These are phyloP conservation scores for Drosophila nikananu DNA, from an alignment of 1,140 invertebrate species.

Conservation along the genomic window DNA sequence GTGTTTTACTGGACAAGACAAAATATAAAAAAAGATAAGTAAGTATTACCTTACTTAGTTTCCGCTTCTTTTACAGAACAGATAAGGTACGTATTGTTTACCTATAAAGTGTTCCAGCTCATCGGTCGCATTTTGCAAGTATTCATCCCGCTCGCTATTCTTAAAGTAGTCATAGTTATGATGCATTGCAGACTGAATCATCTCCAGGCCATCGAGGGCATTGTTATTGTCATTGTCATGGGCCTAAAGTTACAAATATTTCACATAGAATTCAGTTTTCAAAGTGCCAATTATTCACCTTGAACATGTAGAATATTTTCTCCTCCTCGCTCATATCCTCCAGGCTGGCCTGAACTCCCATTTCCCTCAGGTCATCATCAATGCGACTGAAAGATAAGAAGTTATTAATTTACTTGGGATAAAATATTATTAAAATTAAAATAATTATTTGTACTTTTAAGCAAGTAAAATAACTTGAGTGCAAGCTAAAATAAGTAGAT, in stretches of 20 bases:
- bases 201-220: conserved; percentile 91
- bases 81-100: conserved; percentile 17
- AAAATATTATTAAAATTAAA: neutral
- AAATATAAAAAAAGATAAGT: too few relatives aligned
- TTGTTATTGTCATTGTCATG: conserved; percentile 89
- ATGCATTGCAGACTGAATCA: conserved; percentile 89
- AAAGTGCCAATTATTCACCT: conserved; percentile 79
- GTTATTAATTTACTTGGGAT: too few relatives aligned
- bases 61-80: neutral
- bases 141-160: conserved; percentile 67
- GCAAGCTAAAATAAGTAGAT: neutral
- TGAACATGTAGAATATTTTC: conserved; percentile 88
- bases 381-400: conserved; percentile 61
- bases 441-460: neutral
- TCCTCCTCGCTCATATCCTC: conserved; percentile 89
- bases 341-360: conserved; percentile 71
- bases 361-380: conserved; percentile 76
- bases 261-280: neutral
- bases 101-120: conserved; percentile 82
- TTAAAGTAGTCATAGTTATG: conserved; percentile 79
- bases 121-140: conserved; percentile 73
- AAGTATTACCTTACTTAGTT: too few relatives aligned
- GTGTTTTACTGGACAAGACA: neutral
- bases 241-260: conserved; percentile 85
- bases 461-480: neutral